phyloP scores from a whole-genome alignment of 2,888 invertebrate genomes.

The Eristalis arbustorum region DNA sequence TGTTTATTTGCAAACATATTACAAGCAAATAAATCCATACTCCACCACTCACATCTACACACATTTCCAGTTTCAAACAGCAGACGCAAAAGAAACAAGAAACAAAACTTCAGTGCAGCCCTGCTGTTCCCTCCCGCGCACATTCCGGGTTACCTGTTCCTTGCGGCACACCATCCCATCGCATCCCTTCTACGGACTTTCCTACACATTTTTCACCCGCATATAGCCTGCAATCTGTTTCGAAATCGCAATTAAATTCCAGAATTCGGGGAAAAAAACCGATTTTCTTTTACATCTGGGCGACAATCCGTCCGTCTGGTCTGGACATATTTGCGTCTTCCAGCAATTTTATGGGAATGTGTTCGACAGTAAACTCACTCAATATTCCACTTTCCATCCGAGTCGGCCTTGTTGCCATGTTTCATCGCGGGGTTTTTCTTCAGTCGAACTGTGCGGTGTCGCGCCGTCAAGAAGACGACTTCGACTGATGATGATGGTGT shows the following conservation, averaged over 20 bases:
- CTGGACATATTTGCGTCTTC: constrained; percentile 30
- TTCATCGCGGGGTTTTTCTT: constrained; percentile 29
- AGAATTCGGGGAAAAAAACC: constrained; percentile 25
- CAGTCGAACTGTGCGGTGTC: constrained; percentile 27
- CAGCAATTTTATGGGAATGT: constrained; percentile 47
- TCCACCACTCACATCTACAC: constrained; percentile 38
- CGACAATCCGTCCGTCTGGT: constrained; percentile 13
- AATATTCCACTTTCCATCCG: constrained; percentile 42
- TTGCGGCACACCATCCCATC: neutral
- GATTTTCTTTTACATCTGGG: constrained; percentile 51
- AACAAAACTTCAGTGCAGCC: constrained; percentile 32
- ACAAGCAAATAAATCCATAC: constrained; percentile 43
- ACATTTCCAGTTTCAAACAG: constrained; percentile 59
- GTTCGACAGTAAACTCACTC: constrained; percentile 50
- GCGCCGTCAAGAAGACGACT: constrained; percentile 35
- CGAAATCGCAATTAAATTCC: constrained; percentile 10
- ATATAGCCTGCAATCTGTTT: neutral
- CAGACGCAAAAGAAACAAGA: constrained; percentile 11
- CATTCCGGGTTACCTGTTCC: neutral
- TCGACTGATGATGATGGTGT: constrained; percentile 22
- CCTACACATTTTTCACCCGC: constrained; percentile 9
- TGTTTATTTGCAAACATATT: constrained; percentile 60
- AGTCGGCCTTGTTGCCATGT: constrained; percentile 57
- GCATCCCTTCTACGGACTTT: neutral
- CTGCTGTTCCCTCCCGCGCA: neutral